Base-by-base conservation (phyloP, 92 coral and sea anemone species). In the Porites divaricata region DNA sequence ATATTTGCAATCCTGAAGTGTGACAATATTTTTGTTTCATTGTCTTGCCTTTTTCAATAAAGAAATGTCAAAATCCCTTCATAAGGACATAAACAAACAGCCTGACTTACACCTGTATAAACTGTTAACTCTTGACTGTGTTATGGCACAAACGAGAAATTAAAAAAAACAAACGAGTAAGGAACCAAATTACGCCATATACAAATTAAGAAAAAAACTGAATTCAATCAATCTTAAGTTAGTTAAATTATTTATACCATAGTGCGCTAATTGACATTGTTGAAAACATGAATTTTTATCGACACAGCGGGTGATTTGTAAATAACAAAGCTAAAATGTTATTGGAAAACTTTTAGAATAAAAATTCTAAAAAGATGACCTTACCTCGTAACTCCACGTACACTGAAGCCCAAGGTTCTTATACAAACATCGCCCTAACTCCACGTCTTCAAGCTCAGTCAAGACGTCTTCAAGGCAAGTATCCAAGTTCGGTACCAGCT, bases 321-420 rank as follows among this genome's bases (percentile, higher is more conserved):
- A 35, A 35, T 5, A 35, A 35, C 45, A 35, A 35, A 3, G 45
- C 45, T 35, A 35, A 35, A 35, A 35, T 35, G 45, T 35, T 35
- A 35, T 35, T 35, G 45, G 45, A 35, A 35, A 35, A 35, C 6
- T 35, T 35, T 35, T 35, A 35, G 45, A 35, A 35, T 35, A 35
- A 35, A 35, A 35, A 35, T 35, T 6, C 45, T 35, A 35, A 35
- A 35, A 4, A 21, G 1, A 2, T 8, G 70, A 16, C 67, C 82
- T 63, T 74, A 96, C 99, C 99, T 96, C 98, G 75, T 96, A 92
- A 62, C 98, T 90, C 99, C 99, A 96, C 0, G 99, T 92, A 78
- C 99, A 96, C 83, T 96, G 99, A 49, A 96, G 63, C 16, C 93
- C 85, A 75, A 94, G 71, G 63, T 91, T 90, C 23, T 80, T 94